Evolutionary conservation across 2,888 invertebrate species (phyloP).

Genomic region (Lingula anatina): DNA sequence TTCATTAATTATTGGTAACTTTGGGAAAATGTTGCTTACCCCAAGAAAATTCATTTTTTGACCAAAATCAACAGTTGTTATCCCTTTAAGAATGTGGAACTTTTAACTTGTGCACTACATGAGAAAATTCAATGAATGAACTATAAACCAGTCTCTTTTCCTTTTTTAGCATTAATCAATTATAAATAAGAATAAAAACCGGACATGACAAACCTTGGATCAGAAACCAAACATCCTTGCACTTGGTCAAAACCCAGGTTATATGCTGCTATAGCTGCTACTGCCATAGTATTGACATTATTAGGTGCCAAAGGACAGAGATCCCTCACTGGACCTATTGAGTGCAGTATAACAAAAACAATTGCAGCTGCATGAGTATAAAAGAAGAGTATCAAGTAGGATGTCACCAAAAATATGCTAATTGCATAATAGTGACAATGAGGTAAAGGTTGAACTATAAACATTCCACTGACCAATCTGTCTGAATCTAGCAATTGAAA

Average conservation of each 20-base stretch:
- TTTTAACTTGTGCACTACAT: too few relatives aligned
- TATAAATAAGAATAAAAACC: too few relatives aligned
- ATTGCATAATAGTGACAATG: neutral
- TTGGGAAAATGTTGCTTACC: too few relatives aligned
- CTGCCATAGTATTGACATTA: constrained; percentile 61
- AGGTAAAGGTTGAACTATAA: neutral
- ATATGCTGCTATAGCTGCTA: constrained; percentile 55
- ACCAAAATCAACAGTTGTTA: too few relatives aligned
- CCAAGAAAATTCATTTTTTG: too few relatives aligned
- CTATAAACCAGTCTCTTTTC: too few relatives aligned
- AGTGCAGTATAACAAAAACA: too few relatives aligned
- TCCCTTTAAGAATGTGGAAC: too few relatives aligned
- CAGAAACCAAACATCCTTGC: constrained; percentile 54
- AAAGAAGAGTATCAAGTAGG: neutral
- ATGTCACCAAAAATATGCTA: too few relatives aligned
- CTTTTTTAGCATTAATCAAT: too few relatives aligned
- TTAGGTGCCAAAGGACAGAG: constrained; percentile 58
- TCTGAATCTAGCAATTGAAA: neutral
- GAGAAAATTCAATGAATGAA: too few relatives aligned
- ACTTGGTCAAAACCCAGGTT: constrained; percentile 57
- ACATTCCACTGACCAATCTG: neutral
- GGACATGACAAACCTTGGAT: constrained; percentile 56
- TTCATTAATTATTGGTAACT: too few relatives aligned
- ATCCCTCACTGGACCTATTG: constrained; percentile 55
- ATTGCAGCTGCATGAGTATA: neutral